Conservation (phyloP, 2,888 invertebrate genomes). For the Steromphala cineraria region DNA sequence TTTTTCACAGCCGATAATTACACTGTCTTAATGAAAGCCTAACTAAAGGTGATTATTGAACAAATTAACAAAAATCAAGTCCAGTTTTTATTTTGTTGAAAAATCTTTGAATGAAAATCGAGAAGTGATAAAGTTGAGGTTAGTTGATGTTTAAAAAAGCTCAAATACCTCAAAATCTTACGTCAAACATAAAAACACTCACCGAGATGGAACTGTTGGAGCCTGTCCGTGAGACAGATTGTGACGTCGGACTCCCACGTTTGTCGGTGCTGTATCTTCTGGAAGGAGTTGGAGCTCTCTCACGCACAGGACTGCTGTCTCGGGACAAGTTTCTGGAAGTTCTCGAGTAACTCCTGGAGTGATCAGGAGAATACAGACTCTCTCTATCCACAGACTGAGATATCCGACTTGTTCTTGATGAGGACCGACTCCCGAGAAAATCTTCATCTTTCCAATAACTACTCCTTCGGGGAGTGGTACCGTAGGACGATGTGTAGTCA, state of each 20-base stretch:
- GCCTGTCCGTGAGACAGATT: slow-evolving; percentile 50
- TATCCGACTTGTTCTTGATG: background rate
- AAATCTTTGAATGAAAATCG: no score
- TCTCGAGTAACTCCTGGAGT: background rate
- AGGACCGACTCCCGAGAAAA: background rate
- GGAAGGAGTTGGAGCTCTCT: background rate
- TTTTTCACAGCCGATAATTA: no score
- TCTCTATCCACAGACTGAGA: background rate
- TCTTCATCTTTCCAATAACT: background rate
- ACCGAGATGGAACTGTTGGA: slow-evolving; percentile 53
- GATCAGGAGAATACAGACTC: background rate
- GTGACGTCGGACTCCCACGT: slow-evolving; percentile 25
- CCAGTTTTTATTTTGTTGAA: no score
- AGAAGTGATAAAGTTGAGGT: no score
- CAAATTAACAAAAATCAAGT: no score
- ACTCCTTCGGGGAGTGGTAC: background rate
- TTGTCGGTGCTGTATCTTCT: slow-evolving; percentile 15
- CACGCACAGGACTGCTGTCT: background rate
- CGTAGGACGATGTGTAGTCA: background rate
- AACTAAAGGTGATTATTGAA: no score
- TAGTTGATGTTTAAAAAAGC: no score
- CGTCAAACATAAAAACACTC: slow-evolving; percentile 23
- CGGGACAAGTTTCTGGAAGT: background rate
- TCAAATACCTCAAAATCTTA: no score
- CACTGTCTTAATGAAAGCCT: no score